Percentiles rank a stretch among this genome's conserved stretches.
These are phyloP conservation scores for Ditylenchus dipsaci DNA, from an alignment of 1,140 invertebrate species.

Conservation along the genomic window DNA sequence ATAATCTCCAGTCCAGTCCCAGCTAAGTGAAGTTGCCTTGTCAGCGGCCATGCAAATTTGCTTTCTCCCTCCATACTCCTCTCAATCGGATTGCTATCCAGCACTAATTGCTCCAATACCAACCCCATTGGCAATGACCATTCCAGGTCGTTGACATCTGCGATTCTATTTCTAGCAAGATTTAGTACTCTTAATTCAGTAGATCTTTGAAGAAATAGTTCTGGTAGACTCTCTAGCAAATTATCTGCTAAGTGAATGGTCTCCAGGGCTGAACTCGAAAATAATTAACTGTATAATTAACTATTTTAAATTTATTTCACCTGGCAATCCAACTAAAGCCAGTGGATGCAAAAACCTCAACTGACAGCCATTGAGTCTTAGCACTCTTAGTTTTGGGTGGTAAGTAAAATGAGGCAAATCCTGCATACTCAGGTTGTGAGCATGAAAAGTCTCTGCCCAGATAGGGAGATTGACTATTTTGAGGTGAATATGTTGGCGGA, in stretches of 20 bases:
- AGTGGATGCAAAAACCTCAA: slow-evolving; percentile 30
- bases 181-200: slow-evolving; percentile 18
- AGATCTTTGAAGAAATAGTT: slow-evolving; percentile 21
- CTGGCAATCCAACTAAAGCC: slow-evolving; percentile 38
- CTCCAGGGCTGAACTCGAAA: slow-evolving; percentile 13
- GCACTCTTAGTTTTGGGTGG: slow-evolving; percentile 4
- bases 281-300: too few species aligned
- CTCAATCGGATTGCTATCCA: slow-evolving; percentile 4
- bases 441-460: slow-evolving; percentile 44
- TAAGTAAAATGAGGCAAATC: slow-evolving; percentile 39
- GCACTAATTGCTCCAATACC: slow-evolving; percentile 27
- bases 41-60: slow-evolving; percentile 15
- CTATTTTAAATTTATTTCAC: too few species aligned
- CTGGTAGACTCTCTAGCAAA: slow-evolving; percentile 24
- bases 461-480: slow-evolving; percentile 24
- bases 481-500: slow-evolving; percentile 21
- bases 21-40: slow-evolving; percentile 18
- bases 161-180: slow-evolving; percentile 25
- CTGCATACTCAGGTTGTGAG: slow-evolving; percentile 31
- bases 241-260: slow-evolving; percentile 42
- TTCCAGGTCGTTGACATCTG: slow-evolving; percentile 14
- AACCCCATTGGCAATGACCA: slow-evolving; percentile 22
- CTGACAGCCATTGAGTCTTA: slow-evolving; percentile 32
- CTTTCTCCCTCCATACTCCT: neutral
- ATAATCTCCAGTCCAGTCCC: slow-evolving; percentile 16